A percentile compares a stretch with the other conserved stretches of the same genome.
Evolutionary conservation across 1,140 invertebrate species (phyloP).

Genomic region (Temnothorax longispinosus): DNA sequence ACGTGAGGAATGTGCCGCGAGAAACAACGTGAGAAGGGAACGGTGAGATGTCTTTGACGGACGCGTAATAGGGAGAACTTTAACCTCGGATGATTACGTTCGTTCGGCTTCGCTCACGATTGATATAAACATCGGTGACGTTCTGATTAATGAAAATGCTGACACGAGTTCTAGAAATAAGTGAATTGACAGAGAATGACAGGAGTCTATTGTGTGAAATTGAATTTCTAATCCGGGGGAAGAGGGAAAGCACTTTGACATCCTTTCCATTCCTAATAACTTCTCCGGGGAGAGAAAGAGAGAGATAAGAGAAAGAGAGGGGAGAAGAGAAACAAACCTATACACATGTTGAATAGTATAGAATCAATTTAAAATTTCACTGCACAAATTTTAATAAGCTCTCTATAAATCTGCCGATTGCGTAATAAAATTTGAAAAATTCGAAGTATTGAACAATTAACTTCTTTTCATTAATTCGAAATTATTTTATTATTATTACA

Average conservation of each 20-base stretch:
- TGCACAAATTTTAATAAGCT: neutral
- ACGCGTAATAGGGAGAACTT: neutral
- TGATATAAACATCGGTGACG: neutral
- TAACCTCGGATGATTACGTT: neutral
- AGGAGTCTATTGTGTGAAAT: conserved; percentile 6
- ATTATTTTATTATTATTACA: neutral
- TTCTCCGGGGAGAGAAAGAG: neutral
- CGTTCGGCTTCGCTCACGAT: neutral
- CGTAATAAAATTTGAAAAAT: neutral
- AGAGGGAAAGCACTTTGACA: neutral
- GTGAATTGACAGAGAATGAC: conserved; percentile 10
- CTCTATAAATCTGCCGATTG: neutral
- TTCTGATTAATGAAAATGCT: conserved; percentile 2
- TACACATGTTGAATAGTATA: neutral
- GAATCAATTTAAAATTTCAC: neutral
- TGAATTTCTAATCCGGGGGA: neutral
- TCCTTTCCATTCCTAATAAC: conserved; percentile 9
- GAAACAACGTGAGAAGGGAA: conserved; percentile 26
- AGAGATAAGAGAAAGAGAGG: neutral
- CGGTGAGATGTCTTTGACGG: neutral
- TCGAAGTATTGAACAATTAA: neutral
- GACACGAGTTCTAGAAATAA: neutral
- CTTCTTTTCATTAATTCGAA: neutral
- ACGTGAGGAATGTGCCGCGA: conserved; percentile 3
- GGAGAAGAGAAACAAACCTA: neutral